Conservation (phyloP, 2,797 vertebrate species). For the Rhinoraja longicauda region DNA sequence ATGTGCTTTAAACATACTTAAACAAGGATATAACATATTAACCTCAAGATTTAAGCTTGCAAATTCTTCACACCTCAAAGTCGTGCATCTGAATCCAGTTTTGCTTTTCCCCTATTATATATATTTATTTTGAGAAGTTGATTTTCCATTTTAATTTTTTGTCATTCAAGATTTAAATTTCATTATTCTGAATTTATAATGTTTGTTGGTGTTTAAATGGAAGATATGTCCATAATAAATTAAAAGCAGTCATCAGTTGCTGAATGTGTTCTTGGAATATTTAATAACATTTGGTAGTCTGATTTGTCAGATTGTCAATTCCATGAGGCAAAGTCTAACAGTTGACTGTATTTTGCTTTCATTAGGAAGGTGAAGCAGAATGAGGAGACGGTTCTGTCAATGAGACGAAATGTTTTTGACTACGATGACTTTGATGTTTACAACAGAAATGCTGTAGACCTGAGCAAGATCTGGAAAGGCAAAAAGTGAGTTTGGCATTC, state of each 20-base stretch:
- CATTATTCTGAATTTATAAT: not conserved
- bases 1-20: not conserved
- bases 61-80: not conserved
- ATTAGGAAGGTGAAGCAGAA: slow-evolving; percentile 67
- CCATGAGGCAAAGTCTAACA: not conserved
- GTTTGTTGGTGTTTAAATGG: not conserved
- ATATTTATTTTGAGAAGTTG: not conserved
- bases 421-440: slow-evolving; percentile 93
- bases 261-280: not conserved
- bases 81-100: not conserved
- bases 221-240: not conserved
- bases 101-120: not conserved
- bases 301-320: not conserved
- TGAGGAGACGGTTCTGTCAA: slow-evolving; percentile 62
- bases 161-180: not conserved
- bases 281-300: not conserved
- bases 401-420: slow-evolving; percentile 77
- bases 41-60: not conserved
- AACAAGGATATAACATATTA: not conserved
- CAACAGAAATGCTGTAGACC: slow-evolving; percentile 78
- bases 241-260: not conserved
- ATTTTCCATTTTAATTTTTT: not conserved
- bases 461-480: slow-evolving; percentile 84
- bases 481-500: slow-evolving; percentile 65
- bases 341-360: not conserved